These are phyloP conservation scores for Ischnura elegans DNA, from an alignment of 2,888 invertebrate genomes.

Conservation along the genomic window DNA sequence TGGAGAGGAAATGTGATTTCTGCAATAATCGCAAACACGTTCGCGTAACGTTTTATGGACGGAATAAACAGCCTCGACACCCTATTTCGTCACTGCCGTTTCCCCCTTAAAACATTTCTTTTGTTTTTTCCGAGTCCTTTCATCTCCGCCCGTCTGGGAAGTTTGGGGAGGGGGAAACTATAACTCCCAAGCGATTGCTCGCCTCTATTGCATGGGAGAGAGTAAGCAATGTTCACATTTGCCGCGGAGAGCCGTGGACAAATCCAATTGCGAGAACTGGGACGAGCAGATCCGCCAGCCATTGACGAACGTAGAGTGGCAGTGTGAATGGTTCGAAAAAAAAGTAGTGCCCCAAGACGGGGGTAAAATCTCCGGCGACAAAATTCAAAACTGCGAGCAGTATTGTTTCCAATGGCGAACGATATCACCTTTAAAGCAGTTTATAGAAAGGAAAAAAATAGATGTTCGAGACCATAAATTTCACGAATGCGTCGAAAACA, in stretches of 20 bases:
- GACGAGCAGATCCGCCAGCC: not conserved
- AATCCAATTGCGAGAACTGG: constrained; percentile 31
- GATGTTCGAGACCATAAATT: not conserved
- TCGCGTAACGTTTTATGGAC: not conserved
- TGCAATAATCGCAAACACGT: constrained; percentile 9
- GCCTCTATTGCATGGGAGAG: not conserved
- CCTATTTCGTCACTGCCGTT: not conserved
- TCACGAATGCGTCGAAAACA: too few species aligned
- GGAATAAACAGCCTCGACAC: not conserved
- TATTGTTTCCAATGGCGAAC: not conserved
- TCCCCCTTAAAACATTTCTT: not conserved
- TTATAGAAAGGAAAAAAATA: not conserved
- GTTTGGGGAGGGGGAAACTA: too few species aligned
- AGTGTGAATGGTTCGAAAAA: not conserved
- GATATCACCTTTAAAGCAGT: not conserved
- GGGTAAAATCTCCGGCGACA: not conserved
- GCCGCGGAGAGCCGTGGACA: not conserved
- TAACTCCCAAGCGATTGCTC: constrained; percentile 16
- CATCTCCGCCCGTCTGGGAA: constrained; percentile 26
- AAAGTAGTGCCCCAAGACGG: not conserved
- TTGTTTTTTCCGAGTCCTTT: not conserved
- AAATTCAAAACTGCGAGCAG: not conserved
- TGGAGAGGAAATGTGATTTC: not conserved
- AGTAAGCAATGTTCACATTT: not conserved
- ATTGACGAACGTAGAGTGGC: not conserved